Base-by-base conservation (phyloP, 2,797 vertebrate genomes). In the Acipenser oxyrinchus region DNA sequence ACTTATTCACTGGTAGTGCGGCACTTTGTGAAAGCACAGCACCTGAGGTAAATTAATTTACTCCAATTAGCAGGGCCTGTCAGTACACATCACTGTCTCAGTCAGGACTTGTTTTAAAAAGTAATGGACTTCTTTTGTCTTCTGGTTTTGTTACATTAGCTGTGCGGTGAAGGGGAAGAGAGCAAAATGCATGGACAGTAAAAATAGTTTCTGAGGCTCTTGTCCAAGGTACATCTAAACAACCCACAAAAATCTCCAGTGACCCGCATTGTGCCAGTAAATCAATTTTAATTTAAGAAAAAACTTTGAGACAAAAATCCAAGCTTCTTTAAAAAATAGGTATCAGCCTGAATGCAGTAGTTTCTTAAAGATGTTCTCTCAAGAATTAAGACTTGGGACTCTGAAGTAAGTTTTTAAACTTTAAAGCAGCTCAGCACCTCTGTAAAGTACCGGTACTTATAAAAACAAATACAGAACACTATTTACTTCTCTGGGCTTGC, bases 31-130 rank as follows among this genome's bases (percentile, higher is more conserved):
- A 70, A 77, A 86, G 86, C 86, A 84, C 74, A 77, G 81, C 71
- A 81, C 87, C 84, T 66, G 79, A 83, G 89, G 87, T 89, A 89
- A 88, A 90, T 88, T 82, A 83, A 90, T 90, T 88, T 89, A 88
- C 82, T 85, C 87, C 87, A 89, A 89, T 89, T 90, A 91, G 86
- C 84, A 81, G 78, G 65, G 75, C 63, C 85, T 88, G 88, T 89
- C 91, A 87, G 81, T 70, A 73, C 23, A 62, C 79, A 86, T 90
- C 87, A 86, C 72, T 68, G 75, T 87, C 88, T 81, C 69, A 37
- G n/a, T 70, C 68, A 67, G 72, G 78, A 78, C 74, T 50, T 13
- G 18, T 76, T 78, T 78, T 81, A 83, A 85, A 86, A 83, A 86
- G 79, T 82, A 76, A 85, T 82, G 81, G 71, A 78, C 77, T 81